Percentiles rank a stretch among this genome's conserved stretches.
These are phyloP conservation scores for Okapia johnstoni DNA, from an alignment of 2,113 vertebrate species.

Conservation along the genomic window DNA sequence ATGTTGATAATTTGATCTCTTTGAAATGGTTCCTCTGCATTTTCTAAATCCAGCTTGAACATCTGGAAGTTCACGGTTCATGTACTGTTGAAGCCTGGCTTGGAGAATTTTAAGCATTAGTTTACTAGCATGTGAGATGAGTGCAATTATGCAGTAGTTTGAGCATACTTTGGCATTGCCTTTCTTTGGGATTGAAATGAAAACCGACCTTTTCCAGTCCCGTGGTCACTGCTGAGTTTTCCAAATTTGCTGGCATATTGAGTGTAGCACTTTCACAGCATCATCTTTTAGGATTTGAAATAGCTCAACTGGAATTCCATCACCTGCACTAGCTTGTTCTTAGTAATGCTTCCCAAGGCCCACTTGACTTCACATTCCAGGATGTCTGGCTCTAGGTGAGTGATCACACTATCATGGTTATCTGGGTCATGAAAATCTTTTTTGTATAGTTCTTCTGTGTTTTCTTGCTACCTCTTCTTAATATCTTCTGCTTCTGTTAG, in stretches of 20 bases:
- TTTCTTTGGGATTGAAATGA: background rate
- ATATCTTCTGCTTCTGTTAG: background rate
- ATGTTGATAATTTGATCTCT: background rate
- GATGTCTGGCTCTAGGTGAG: background rate
- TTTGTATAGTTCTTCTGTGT: background rate
- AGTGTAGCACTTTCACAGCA: background rate
- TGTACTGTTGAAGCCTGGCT: background rate
- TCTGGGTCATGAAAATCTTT: background rate
- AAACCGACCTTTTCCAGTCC: background rate
- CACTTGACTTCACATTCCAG: background rate
- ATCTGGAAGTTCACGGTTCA: background rate
- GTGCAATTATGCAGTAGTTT: background rate
- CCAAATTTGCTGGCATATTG: background rate
- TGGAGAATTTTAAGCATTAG: background rate
- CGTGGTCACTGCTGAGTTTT: background rate
- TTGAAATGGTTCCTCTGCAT: background rate
- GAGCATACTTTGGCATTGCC: background rate
- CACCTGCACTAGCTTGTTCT: background rate
- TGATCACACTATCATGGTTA: background rate
- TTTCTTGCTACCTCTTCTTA: background rate
- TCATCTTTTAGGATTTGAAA: background rate
- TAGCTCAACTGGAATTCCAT: background rate
- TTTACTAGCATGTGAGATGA: background rate
- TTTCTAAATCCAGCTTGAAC: background rate
- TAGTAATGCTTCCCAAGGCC: background rate